These are phyloP conservation scores for Gymnogyps californianus DNA, from an alignment of 2,113 vertebrate genomes.

Conservation along the genomic window DNA sequence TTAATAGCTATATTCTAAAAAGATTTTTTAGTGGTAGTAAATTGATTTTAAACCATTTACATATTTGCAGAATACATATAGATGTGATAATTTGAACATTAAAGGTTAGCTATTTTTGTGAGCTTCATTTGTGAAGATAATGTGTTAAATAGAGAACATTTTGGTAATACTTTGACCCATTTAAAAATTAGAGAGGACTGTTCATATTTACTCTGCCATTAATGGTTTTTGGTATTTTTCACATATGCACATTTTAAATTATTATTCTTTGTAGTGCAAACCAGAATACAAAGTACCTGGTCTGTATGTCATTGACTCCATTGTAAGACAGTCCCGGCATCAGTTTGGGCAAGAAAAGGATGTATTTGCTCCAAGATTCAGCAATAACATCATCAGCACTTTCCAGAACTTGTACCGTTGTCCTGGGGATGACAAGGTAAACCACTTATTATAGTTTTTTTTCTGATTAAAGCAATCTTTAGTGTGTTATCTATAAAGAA, in stretches of 20 bases:
- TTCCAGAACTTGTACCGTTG: conserved; percentile 99
- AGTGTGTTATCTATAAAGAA: not conserved
- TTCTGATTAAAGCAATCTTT: not conserved
- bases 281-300: conserved; percentile 99
- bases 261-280: conserved; percentile 83
- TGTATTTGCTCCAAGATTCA: conserved; percentile 97
- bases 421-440: conserved; percentile 96
- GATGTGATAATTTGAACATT: not conserved
- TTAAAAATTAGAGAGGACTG: not conserved
- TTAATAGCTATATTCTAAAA: not conserved
- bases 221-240: not conserved
- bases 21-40: not conserved
- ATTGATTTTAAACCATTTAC: not conserved
- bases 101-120: not conserved
- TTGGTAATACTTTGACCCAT: not conserved
- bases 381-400: conserved; percentile 97
- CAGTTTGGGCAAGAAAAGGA: conserved; percentile 99
- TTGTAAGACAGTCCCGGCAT: conserved; percentile 96
- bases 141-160: not conserved
- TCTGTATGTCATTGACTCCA: conserved; percentile 97
- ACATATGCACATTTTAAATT: not conserved
- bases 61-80: not conserved
- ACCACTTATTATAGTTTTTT: not conserved
- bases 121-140: not conserved
- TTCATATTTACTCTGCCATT: not conserved